A percentile compares a stretch with the other conserved stretches of the same genome.
phyloP scores from a whole-genome alignment of 2,797 vertebrate species.

The Valencia hispanica region DNA sequence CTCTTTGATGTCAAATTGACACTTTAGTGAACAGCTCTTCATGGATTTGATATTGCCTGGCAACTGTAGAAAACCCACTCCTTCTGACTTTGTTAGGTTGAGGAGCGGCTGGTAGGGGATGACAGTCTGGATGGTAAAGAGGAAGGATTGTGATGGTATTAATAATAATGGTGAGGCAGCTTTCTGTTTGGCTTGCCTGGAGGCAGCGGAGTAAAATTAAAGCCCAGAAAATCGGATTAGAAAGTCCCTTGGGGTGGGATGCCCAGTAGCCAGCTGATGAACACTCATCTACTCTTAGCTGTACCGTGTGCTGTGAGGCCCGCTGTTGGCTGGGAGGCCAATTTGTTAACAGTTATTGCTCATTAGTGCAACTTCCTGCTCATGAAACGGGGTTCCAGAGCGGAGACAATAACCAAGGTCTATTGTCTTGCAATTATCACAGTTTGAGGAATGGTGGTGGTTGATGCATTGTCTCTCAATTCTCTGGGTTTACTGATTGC shows the following conservation, averaged over 20 bases:
- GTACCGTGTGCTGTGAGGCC: constrained; percentile 67
- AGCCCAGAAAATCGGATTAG: constrained; percentile 90
- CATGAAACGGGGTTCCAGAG: constrained; percentile 46
- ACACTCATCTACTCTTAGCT: constrained; percentile 81
- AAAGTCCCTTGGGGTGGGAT: constrained; percentile 74
- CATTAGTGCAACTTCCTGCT: constrained; percentile 85
- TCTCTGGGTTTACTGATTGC: constrained; percentile 61
- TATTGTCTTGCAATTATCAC: constrained; percentile 72
- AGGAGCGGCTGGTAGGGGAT: constrained; percentile 34
- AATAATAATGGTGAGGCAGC: constrained; percentile 64
- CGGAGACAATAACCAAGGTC: constrained; percentile 59
- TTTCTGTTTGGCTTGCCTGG: constrained; percentile 80
- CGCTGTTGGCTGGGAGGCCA: constrained; percentile 81
- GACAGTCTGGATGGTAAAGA: constrained; percentile 23
- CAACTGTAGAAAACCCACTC: constrained; percentile 70
- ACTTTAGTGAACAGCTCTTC: constrained; percentile 80
- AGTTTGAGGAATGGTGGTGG: constrained; percentile 60
- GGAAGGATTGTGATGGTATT: constrained; percentile 51
- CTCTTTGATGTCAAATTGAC: constrained; percentile 83
- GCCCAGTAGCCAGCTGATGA: constrained; percentile 85
- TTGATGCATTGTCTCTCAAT: constrained; percentile 55
- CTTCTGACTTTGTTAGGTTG: constrained; percentile 57
- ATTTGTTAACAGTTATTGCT: constrained; percentile 93
- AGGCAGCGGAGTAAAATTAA: constrained; percentile 85
- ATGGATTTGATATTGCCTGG: constrained; percentile 79